Base-by-base conservation (phyloP, 2,797 vertebrate species). In the Girardinus metallicus region DNA sequence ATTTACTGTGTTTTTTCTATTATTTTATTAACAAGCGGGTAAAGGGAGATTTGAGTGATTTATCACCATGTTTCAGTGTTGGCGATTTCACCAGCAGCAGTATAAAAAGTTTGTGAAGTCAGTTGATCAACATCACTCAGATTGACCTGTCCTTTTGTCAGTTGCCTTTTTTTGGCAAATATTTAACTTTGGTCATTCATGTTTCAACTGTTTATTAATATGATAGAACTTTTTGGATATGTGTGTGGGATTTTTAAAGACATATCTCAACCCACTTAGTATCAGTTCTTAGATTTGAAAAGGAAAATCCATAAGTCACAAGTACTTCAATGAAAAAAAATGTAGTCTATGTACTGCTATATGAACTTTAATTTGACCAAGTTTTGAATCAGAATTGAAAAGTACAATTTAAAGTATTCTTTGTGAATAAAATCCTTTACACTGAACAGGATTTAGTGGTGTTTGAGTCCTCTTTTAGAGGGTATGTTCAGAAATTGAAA, bases 351-450 rank as follows among this genome's bases (percentile, higher is more conserved):
- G 23, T 41, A 4, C 36, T 21, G 64, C 4, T 26, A 41, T 41
- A 39, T 70, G 39, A 70, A 43, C 23, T 70, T 70, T 70, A 70
- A 43, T 68, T 68, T 41, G 36, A n/a, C n/a, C n/a, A n/a, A n/a
- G n/a, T 23, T 51, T 51, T 51, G 7, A 51, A 51, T 23, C 18
- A 9, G 6, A 51, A 23, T 51, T 51, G 21, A 23, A 23, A 51
- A 51, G 49, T 23, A 23, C 21, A 23, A 23, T 51, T 51, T 51
- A 23, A 23, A 51, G 49, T 51, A 23, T 51, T 13, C 49, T 51
- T 16, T 51, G 21, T 23, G 21, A 51, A 23, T 23, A 8, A 23
- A 51, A 51, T 51, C 21, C 21, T 51, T 51, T 9, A 62, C 29
- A 34, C 15, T 62, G 29, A 62, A 34, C 29, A 36, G 31, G 7